Evolutionary conservation across 2,797 vertebrate genomes (phyloP).

Genomic region (Squalus acanthias): DNA sequence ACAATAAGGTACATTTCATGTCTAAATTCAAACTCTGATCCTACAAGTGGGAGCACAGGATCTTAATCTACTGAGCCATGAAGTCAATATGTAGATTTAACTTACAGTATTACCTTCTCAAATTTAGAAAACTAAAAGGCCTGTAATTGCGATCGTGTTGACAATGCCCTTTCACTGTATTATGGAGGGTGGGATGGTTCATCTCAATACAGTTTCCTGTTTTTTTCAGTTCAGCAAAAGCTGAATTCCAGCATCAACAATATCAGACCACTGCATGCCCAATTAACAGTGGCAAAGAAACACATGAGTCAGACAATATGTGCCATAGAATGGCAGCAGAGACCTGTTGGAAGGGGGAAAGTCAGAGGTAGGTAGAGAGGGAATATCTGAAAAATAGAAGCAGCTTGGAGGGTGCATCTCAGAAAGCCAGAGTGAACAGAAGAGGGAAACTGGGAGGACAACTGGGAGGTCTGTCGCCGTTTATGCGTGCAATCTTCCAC

Average conservation of each 20-base stretch:
- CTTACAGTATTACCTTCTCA: neutral
- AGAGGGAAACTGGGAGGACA: neutral
- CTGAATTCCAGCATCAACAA: neutral
- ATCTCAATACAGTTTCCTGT: neutral
- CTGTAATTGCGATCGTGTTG: neutral
- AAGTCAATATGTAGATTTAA: neutral
- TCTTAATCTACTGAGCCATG: neutral
- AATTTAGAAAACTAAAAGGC: neutral
- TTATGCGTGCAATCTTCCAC: neutral
- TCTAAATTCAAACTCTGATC: neutral
- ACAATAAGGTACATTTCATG: neutral
- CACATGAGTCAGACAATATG: neutral
- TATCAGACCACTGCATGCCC: neutral
- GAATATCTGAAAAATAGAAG: neutral
- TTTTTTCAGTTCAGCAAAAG: neutral
- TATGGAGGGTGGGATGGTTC: neutral
- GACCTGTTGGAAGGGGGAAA: neutral
- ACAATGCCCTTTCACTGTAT: neutral
- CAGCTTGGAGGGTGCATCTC: neutral
- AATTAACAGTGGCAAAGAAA: neutral
- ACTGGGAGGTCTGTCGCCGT: neutral
- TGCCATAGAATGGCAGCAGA: neutral
- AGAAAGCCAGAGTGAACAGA: neutral
- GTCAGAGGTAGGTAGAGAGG: neutral
- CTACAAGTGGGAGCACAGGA: too few relatives aligned